These are phyloP conservation scores for Turritopsis rubra DNA, from an alignment of 30 jellyfish, hydroid and myxozoan species.

Conservation along the genomic window DNA sequence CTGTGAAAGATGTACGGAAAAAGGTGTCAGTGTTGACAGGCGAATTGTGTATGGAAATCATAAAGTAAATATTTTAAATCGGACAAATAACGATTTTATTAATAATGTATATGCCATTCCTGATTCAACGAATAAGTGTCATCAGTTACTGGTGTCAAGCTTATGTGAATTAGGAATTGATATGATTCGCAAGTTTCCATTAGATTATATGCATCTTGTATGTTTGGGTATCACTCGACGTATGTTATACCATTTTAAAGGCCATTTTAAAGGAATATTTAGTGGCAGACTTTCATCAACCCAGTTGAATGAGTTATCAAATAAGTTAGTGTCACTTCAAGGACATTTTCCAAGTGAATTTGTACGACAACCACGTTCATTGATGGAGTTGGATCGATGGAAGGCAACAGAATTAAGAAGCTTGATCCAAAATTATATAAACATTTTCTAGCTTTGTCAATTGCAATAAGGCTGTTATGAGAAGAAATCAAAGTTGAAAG, in stretches of 20 bases:
- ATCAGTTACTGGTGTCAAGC: not conserved
- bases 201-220: not conserved
- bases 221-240: constrained; percentile 17
- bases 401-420: constrained; percentile 63
- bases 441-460: constrained; percentile 31
- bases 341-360: constrained; percentile 42
- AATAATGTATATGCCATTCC: constrained; percentile 4
- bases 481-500: constrained; percentile 22
- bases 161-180: constrained; percentile 8
- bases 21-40: constrained; percentile 14
- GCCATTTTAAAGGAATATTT: constrained; percentile 17
- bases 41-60: not conserved
- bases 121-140: not conserved
- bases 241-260: constrained; percentile 12
- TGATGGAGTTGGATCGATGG: constrained; percentile 40
- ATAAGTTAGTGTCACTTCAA: constrained; percentile 5
- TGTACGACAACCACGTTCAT: constrained; percentile 51
- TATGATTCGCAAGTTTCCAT: not conserved
- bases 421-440: constrained; percentile 13
- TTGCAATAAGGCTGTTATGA: constrained; percentile 36
- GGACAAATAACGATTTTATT: not conserved
- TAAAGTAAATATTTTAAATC: constrained; percentile 2
- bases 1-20: constrained; percentile 34
- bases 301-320: constrained; percentile 34
- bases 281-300: constrained; percentile 29